phyloP scores from a whole-genome alignment of 2,797 vertebrate species.

The Cichlasoma orientale region DNA sequence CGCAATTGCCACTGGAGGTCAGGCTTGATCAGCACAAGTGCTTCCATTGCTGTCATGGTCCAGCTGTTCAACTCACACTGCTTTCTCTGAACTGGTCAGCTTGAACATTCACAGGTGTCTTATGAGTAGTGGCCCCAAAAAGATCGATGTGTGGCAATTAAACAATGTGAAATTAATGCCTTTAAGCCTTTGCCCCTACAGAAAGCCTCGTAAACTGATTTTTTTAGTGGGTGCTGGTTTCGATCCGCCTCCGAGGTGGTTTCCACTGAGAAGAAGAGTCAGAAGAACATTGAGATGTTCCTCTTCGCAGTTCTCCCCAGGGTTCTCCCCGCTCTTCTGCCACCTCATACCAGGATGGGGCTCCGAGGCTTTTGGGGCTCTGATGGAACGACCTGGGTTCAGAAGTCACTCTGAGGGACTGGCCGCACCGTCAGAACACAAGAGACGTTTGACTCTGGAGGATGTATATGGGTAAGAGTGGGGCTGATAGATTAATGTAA shows the following conservation, averaged over 20 bases:
- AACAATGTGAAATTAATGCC: slow-evolving; percentile 9
- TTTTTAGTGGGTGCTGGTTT: slow-evolving; percentile 64
- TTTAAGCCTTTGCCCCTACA: slow-evolving; percentile 21
- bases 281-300: slow-evolving; percentile 60
- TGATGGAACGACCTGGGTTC: slow-evolving; percentile 57
- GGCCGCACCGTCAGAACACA: slow-evolving; percentile 68
- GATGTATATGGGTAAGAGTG: slow-evolving; percentile 19
- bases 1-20: slow-evolving; percentile 62
- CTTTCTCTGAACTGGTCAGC: neutral
- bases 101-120: neutral
- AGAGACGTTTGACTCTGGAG: slow-evolving; percentile 59
- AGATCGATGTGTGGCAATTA: neutral
- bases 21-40: slow-evolving; percentile 41
- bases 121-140: neutral
- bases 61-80: neutral
- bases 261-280: slow-evolving; percentile 61
- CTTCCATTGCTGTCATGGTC: neutral
- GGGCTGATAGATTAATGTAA: slow-evolving; percentile 33
- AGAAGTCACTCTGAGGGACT: slow-evolving; percentile 68
- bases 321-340: slow-evolving; percentile 68
- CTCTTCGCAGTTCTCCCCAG: slow-evolving; percentile 57
- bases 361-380: slow-evolving; percentile 57
- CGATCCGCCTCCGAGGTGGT: slow-evolving; percentile 67
- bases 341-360: slow-evolving; percentile 67
- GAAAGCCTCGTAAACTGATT: slow-evolving; percentile 30